Percentiles rank a stretch among this genome's conserved stretches.
These are phyloP conservation scores for Cirrhinus molitorella DNA, from an alignment of 2,797 vertebrate species.

Conservation along the genomic window DNA sequence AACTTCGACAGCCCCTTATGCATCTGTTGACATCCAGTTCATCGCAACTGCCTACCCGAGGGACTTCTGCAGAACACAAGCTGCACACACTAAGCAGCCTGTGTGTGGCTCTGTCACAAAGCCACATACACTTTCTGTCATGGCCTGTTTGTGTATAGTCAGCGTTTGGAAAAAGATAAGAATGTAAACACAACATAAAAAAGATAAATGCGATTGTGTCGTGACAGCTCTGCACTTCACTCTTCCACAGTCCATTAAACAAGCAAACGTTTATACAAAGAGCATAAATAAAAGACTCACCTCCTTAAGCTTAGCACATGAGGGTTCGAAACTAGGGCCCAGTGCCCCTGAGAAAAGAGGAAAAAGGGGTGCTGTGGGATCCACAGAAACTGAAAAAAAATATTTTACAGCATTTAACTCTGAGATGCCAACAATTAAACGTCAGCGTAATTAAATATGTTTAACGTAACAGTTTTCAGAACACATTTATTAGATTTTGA, in stretches of 20 bases:
- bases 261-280: slow-evolving; percentile 13
- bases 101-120: slow-evolving; percentile 14
- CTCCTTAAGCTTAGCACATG: neutral
- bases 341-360: too few relatives aligned
- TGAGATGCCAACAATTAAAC: neutral
- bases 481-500: slow-evolving; percentile 3
- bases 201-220: slow-evolving; percentile 2
- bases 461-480: neutral
- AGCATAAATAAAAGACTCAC: slow-evolving; percentile 10
- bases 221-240: neutral
- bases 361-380: neutral
- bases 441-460: neutral
- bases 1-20: slow-evolving; percentile 38
- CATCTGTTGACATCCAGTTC: slow-evolving; percentile 49
- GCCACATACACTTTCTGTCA: neutral
- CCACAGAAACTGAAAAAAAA: neutral
- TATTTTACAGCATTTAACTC: neutral
- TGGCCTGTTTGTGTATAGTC: slow-evolving; percentile 11
- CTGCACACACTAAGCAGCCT: slow-evolving; percentile 8
- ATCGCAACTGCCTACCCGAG: slow-evolving; percentile 14
- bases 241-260: slow-evolving; percentile 9
- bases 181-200: slow-evolving; percentile 37
- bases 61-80: neutral
- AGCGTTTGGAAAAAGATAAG: slow-evolving; percentile 2
- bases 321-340: neutral